phyloP scores from a whole-genome alignment of 2,888 invertebrate genomes.

The Pelosia muscerda region DNA sequence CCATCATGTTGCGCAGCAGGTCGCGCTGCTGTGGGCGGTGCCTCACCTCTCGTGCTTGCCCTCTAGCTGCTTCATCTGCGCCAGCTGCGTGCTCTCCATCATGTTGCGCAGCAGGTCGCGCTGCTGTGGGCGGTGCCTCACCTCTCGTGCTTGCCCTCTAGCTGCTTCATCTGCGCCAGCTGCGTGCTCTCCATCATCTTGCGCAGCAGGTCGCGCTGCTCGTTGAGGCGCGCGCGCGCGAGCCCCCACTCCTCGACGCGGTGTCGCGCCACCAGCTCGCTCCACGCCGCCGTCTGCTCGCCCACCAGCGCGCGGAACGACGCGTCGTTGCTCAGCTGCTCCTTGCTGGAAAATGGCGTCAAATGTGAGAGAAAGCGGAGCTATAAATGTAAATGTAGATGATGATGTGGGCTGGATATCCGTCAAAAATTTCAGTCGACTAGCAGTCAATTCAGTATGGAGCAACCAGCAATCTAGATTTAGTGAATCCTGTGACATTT shows the following conservation, averaged over 20 bases:
- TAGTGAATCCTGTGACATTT: too few relatives aligned
- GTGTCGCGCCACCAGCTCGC: slow-evolving; percentile 94
- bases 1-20: slow-evolving; percentile 9
- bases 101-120: slow-evolving; percentile 36
- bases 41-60: too few relatives aligned
- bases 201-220: slow-evolving; percentile 91
- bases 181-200: slow-evolving; percentile 69
- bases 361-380: too few relatives aligned
- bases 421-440: too few relatives aligned
- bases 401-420: neutral
- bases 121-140: slow-evolving; percentile 61
- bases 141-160: slow-evolving; percentile 96
- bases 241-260: slow-evolving; percentile 94
- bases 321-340: slow-evolving; percentile 92
- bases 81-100: too few relatives aligned
- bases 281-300: slow-evolving; percentile 98
- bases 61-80: slow-evolving; percentile 91
- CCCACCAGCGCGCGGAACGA: slow-evolving; percentile 93
- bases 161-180: slow-evolving; percentile 93
- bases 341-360: slow-evolving; percentile 87
- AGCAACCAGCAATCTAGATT: too few relatives aligned
- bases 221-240: slow-evolving; percentile 93
- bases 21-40: too few relatives aligned
- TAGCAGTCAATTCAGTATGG: too few relatives aligned
- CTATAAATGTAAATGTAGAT: neutral